Conservation (phyloP, 2,113 vertebrate genomes). For the Ahaetulla prasina region DNA sequence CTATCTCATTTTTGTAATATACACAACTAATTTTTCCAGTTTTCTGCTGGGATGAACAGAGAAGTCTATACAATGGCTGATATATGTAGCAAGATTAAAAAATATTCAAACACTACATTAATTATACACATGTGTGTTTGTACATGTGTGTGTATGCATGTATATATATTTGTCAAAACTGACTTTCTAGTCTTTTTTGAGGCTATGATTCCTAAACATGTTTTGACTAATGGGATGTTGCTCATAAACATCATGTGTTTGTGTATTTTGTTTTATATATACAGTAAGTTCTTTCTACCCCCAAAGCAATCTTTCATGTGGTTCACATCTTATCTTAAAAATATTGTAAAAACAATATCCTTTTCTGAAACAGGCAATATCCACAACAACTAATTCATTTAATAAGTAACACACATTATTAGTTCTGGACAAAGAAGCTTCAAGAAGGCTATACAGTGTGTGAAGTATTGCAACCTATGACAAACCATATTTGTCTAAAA, state of each 20-base stretch:
- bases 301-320: background rate
- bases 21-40: background rate
- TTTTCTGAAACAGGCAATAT: background rate
- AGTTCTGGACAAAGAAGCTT: background rate
- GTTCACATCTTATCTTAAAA: background rate
- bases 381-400: background rate
- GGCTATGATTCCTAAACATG: background rate
- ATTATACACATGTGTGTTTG: background rate
- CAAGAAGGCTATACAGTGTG: background rate
- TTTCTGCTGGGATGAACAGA: background rate
- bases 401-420: background rate
- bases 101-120: background rate
- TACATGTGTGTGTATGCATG: background rate
- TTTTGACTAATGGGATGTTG: background rate
- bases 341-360: background rate
- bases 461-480: background rate
- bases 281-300: background rate
- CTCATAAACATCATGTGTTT: background rate
- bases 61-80: background rate
- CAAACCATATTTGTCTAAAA: background rate
- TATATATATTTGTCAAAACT: background rate
- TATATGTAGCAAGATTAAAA: background rate
- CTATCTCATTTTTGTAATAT: background rate
- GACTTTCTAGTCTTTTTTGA: background rate
- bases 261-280: background rate